Evolutionary conservation across 1,140 invertebrate species (phyloP).

Genomic region (Brachionus koreanus): DNA sequence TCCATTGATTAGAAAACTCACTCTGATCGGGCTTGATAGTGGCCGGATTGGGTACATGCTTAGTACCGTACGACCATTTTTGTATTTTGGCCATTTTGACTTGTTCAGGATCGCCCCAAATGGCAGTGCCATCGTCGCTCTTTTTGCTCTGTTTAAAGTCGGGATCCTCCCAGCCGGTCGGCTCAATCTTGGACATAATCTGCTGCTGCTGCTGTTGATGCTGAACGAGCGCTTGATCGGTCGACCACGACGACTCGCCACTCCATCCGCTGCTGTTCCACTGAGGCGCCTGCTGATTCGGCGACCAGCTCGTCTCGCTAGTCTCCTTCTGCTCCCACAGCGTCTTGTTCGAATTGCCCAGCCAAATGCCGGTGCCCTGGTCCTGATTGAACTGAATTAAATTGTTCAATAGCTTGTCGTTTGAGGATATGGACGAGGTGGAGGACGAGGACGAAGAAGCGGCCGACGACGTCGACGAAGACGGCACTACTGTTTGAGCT

Average conservation of each 20-base stretch:
- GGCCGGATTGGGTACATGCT: slow-evolving; percentile 24
- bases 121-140: slow-evolving; percentile 25
- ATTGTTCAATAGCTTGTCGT: background rate
- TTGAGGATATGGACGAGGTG: background rate
- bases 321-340: background rate
- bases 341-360: background rate
- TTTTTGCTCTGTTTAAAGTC: slow-evolving; percentile 13
- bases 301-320: background rate
- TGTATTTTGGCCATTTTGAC: background rate
- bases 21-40: background rate
- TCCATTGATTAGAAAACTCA: background rate
- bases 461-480: background rate
- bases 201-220: background rate
- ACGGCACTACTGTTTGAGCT: background rate
- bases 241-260: background rate
- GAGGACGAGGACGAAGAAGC: background rate
- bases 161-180: slow-evolving; percentile 32
- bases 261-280: background rate
- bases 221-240: background rate
- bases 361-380: slow-evolving; percentile 1
- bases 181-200: slow-evolving; percentile 12
- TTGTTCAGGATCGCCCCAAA: slow-evolving; percentile 34
- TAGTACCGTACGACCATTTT: slow-evolving; percentile 23
- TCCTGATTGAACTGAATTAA: background rate
- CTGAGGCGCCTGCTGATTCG: slow-evolving; percentile 18